Conservation (phyloP, 1,140 invertebrate genomes). For the Dolichoris vasculosae region DNA sequence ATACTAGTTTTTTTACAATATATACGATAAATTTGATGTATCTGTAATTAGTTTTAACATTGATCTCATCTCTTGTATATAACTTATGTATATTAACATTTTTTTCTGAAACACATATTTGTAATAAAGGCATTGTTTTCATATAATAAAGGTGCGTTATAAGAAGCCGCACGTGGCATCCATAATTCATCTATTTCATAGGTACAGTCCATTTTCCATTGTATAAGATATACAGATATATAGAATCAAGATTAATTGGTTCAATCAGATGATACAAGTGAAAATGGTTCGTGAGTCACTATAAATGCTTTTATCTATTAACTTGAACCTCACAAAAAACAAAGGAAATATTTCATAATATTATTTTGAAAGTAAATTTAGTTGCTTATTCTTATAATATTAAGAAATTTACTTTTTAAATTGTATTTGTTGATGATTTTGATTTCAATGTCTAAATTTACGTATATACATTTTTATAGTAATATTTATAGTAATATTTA, state of each 20-base stretch:
- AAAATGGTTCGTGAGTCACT: not conserved
- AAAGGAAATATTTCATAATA: too few species aligned
- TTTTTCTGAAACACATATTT: not conserved
- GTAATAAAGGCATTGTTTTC: not conserved
- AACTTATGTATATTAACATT: not conserved
- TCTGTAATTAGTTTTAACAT: too few species aligned
- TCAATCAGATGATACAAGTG: slow-evolving; percentile 12
- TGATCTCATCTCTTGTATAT: not conserved
- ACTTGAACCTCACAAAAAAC: too few species aligned
- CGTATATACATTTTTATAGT: too few species aligned
- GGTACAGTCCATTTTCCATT: not conserved
- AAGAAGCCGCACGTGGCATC: slow-evolving; percentile 65
- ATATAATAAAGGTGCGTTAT: slow-evolving; percentile 62
- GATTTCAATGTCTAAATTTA: too few species aligned
- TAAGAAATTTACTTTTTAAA: too few species aligned
- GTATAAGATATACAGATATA: not conserved
- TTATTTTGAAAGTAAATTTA: too few species aligned
- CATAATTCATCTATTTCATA: slow-evolving; percentile 62
- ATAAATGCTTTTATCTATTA: not conserved
- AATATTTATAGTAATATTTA: too few species aligned
- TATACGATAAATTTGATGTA: too few species aligned
- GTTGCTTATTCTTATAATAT: too few species aligned
- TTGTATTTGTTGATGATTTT: too few species aligned
- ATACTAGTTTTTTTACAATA: too few species aligned
- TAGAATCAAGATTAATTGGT: slow-evolving; percentile 13